phyloP scores from a whole-genome alignment of 2,888 invertebrate species.

The Reticulitermes lucifugus region DNA sequence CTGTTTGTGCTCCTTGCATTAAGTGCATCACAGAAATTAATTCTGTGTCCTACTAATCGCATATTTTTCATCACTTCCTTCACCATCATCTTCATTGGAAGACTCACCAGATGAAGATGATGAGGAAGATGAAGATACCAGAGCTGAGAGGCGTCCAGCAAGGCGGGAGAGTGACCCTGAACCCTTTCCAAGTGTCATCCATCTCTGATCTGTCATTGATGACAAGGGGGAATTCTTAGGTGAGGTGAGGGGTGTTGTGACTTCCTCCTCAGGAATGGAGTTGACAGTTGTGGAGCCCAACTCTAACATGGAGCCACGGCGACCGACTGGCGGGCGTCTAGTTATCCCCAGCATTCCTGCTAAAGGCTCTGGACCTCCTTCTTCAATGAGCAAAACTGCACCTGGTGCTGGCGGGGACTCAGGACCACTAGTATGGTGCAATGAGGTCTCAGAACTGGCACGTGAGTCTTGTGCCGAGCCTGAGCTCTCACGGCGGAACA shows the following conservation, averaged over 20 bases:
- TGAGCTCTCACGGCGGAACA: slow-evolving; percentile 86
- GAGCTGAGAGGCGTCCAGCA: slow-evolving; percentile 37
- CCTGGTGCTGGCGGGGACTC: slow-evolving; percentile 63
- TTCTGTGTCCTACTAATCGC: slow-evolving; percentile 45
- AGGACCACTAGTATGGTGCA: slow-evolving; percentile 58
- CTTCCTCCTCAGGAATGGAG: slow-evolving; percentile 77
- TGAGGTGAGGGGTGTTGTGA: slow-evolving; percentile 59
- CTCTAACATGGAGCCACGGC: slow-evolving; percentile 86
- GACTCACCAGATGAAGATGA: slow-evolving; percentile 64
- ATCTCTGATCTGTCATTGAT: slow-evolving; percentile 7
- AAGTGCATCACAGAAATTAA: slow-evolving; percentile 14
- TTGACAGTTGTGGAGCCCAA: slow-evolving; percentile 72
- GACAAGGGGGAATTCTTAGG: slow-evolving; percentile 54
- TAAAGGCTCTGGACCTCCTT: slow-evolving; percentile 59
- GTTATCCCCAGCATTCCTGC: slow-evolving; percentile 58
- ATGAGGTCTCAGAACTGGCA: slow-evolving; percentile 58
- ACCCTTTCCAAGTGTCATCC: slow-evolving; percentile 31
- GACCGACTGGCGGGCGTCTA: slow-evolving; percentile 73
- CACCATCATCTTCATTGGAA: slow-evolving; percentile 62
- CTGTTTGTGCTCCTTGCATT: slow-evolving; percentile 5
- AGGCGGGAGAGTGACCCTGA: slow-evolving; percentile 28
- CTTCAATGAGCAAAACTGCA: slow-evolving; percentile 72
- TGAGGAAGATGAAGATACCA: slow-evolving; percentile 69
- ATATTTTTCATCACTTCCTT: slow-evolving; percentile 57
- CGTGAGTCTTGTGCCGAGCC: slow-evolving; percentile 73